Conservation (phyloP, 2,888 invertebrate genomes). For the Eupsilia transversa region DNA sequence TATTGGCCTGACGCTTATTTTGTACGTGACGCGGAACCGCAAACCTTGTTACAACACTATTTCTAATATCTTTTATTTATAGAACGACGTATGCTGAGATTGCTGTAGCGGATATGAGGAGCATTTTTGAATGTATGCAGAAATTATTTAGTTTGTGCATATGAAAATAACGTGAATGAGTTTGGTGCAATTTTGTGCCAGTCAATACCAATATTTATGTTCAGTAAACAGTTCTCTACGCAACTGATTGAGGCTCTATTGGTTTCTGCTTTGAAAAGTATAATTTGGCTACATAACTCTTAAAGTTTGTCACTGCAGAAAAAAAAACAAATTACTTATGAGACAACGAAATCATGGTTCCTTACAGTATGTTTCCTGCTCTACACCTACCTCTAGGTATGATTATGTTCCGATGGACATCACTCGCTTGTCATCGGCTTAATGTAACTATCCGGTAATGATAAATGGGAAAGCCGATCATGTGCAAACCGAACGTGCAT, state of each 20-base stretch:
- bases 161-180: conserved; percentile 8
- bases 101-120: conserved; percentile 24
- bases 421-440: conserved; percentile 56
- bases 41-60: conserved; percentile 77
- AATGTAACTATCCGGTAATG: conserved; percentile 56
- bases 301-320: background rate
- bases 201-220: conserved; percentile 8
- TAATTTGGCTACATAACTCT: background rate
- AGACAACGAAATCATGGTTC: conserved; percentile 2
- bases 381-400: conserved; percentile 2
- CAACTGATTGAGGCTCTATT: background rate
- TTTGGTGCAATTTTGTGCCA: background rate
- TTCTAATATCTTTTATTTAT: conserved; percentile 78
- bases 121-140: conserved; percentile 33
- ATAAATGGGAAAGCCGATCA: conserved; percentile 50
- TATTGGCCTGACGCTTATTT: conserved; percentile 84
- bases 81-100: conserved; percentile 56
- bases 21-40: conserved; percentile 84
- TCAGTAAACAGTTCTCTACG: background rate
- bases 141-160: conserved; percentile 14
- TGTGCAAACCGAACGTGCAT: conserved; percentile 27
- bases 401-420: conserved; percentile 37
- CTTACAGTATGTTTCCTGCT: conserved; percentile 10
- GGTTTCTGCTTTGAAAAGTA: background rate
- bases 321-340: background rate